Evolutionary conservation across 2,888 invertebrate species (phyloP).

Genomic region (Ariolimax columbianus): DNA sequence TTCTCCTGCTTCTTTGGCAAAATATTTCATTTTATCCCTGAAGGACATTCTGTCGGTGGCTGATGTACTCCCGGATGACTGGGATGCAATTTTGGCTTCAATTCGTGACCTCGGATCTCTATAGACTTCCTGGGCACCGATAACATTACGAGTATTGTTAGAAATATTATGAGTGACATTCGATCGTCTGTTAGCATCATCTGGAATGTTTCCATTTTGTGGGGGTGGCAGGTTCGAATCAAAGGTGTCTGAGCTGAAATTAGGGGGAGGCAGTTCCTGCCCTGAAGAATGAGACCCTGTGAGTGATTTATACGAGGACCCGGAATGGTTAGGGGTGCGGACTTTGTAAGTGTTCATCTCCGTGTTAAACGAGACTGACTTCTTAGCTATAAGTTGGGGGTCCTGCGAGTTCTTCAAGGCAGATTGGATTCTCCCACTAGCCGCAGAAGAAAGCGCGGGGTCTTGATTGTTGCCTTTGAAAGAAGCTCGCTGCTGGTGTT

Average conservation of each 20-base stretch:
- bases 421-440: conserved; percentile 9
- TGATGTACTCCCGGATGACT: conserved; percentile 36
- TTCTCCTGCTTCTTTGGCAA: conserved; percentile 87
- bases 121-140: conserved; percentile 98
- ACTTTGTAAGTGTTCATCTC: conserved; percentile 77
- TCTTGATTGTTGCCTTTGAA: conserved; percentile 23
- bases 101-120: conserved; percentile 93
- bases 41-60: conserved; percentile 91
- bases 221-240: conserved; percentile 7
- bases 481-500: conserved; percentile 43
- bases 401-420: conserved; percentile 49
- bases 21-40: conserved; percentile 99
- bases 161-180: conserved; percentile 64
- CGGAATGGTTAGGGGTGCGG: conserved; percentile 59
- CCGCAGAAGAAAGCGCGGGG: background rate
- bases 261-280: conserved; percentile 66
- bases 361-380: conserved; percentile 79
- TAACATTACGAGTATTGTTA: conserved; percentile 93
- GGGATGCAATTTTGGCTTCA: conserved; percentile 83
- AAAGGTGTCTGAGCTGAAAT: conserved; percentile 45
- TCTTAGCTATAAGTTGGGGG: conserved; percentile 71
- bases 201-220: background rate
- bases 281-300: conserved; percentile 73
- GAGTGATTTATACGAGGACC: conserved; percentile 62
- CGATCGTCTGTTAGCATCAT: conserved; percentile 36